Evolutionary conservation across 1,140 invertebrate species (phyloP), one percentile per base, ranked within the genome.

Genomic region (Drosophila insularis): DNA sequence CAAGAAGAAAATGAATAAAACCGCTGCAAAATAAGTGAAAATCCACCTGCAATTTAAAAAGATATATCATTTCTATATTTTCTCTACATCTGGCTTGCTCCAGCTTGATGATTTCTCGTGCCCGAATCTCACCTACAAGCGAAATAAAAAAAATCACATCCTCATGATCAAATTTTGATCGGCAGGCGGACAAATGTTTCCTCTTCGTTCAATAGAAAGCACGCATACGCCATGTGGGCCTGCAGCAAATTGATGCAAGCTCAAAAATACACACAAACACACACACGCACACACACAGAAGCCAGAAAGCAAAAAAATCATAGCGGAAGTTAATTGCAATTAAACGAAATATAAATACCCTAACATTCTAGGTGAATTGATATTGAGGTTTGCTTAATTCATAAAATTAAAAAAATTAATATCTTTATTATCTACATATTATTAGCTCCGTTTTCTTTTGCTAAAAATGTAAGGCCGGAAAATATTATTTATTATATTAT

Each of bases 1-100:
- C 35, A 8, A 10, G 10, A 27, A 5, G 27, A 27, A 27, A 27
- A 27, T 27, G 4, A 27, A 27, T 27, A 35, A 35, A 35, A 35
- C 4, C 32, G 32, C 10, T 39, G 66, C 54, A 53, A 71, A 78
- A 65, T 81, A 71, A 74, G 78, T 78, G 72, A 64, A 71, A 63
- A 78, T 65, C 63, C 54, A 55, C 58, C 35, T 3, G 2, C 61
- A 56, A 53, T 53, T 50, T 8, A 61, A 27, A 54, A 43, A 58
- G 27, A 14, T 43, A 2, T 8, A 46, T 46, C 11, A 37, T 17
- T 43, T 43, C 40, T 50, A 50, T 17, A 50, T 21, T 11, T 50
- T 37, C 4, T 50, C 2, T 21, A 11, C 17, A 50, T 50, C 5
- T 50, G 43, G 17, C 43, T 50, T 50, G 17, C 17, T 50, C 43